Evolutionary conservation across 2,113 vertebrate genomes (phyloP), one percentile per base, ranked within the genome.

Genomic region (Mesitornis unicolor): DNA sequence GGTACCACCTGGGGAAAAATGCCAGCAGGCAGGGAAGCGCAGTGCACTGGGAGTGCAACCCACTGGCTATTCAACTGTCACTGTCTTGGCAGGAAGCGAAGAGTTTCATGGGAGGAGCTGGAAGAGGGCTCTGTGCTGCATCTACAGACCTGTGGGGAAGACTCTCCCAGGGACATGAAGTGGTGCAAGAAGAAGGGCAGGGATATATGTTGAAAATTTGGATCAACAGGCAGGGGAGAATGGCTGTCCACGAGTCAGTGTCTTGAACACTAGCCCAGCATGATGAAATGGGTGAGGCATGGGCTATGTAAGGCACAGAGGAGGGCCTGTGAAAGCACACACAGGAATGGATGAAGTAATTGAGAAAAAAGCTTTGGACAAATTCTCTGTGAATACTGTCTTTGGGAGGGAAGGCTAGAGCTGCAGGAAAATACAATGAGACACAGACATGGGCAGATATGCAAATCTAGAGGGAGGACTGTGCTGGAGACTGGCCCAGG

Each of bases 311-410:
- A 87, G 80, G 80, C 80, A 60, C 80, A 84, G 76, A 84, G 86
- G 76, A 93, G 59, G 31, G 76, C 73, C 86, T 95, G 35, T 54
- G 22, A 77, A 80, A 54, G 48, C 76, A 67, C 68, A 71, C 16
- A n/a, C 54, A 22, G 10, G 64, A 86, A 87, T 5, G 50, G 89
- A 93, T 96, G 89, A 97, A 89, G 86, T 96, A 74, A 95, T 45
- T 68, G 59, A 90, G 69, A 48, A 93, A 95, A 77, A 77, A 64
- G 60, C 57, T 84, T 63, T 1, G 1, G 80, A 78, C 6, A 36
- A 93, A 93, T 95, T 91, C 80, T 95, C 95, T 90, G 47, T 95
- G 93, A 89, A 93, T 95, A 63, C 26, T 84, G 86, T 95, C 64
- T 95, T 95, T 93, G 86, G 86, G 86, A 93, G 56, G 86, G 89